These are phyloP conservation scores for Troides oblongomaculatus DNA, from an alignment of 2,888 invertebrate species.

Conservation along the genomic window DNA sequence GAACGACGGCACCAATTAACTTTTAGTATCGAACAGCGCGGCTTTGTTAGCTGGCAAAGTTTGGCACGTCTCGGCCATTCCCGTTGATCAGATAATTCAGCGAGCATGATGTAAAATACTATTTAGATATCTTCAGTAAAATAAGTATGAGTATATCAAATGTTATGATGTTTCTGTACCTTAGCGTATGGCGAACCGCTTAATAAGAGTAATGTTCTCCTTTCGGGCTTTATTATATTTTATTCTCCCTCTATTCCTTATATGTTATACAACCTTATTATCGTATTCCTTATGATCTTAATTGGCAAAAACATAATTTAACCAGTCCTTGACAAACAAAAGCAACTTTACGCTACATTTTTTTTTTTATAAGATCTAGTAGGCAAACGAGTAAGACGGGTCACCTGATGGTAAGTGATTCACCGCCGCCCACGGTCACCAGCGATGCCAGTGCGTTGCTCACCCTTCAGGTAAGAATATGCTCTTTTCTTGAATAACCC, in stretches of 20 bases:
- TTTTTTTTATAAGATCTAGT: too few species aligned
- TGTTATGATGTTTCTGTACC: neutral
- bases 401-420: too few species aligned
- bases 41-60: slow-evolving; percentile 62
- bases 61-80: slow-evolving; percentile 66
- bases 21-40: slow-evolving; percentile 48
- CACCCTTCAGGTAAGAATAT: too few species aligned
- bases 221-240: neutral
- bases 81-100: slow-evolving; percentile 50
- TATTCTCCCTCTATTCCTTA: neutral
- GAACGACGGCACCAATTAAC: slow-evolving; percentile 53
- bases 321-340: too few species aligned
- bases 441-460: too few species aligned
- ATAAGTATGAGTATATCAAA: neutral
- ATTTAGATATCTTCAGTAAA: neutral
- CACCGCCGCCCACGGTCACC: too few species aligned
- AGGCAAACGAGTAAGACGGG: too few species aligned
- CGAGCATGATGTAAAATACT: neutral
- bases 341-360: too few species aligned
- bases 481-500: too few species aligned
- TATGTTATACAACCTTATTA: too few species aligned
- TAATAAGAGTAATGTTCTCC: neutral
- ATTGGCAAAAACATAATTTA: too few species aligned
- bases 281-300: too few species aligned
- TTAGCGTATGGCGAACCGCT: neutral